A percentile compares a stretch with the other conserved stretches of the same genome.
Evolutionary conservation across 2,888 invertebrate species (phyloP).

Genomic region (Nomada fabriciana): DNA sequence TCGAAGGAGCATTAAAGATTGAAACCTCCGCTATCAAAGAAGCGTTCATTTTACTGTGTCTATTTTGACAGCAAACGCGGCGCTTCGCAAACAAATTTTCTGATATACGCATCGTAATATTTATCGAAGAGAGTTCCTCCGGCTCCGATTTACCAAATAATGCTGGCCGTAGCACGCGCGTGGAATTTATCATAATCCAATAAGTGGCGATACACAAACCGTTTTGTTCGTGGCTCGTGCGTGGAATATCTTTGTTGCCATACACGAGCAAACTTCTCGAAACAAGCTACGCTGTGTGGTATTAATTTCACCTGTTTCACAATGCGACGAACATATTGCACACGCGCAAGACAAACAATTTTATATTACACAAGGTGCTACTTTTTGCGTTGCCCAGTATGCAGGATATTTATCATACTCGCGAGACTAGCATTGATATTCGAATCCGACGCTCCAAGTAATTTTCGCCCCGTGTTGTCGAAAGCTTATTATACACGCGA

Average conservation of each 20-base stretch:
- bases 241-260: no score
- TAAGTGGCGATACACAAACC: background rate
- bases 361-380: no score
- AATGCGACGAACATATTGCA: no score
- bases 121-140: constrained; percentile 16
- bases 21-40: constrained; percentile 10
- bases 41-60: constrained; percentile 20
- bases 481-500: constrained; percentile 6
- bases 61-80: background rate
- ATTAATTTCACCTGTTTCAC: no score
- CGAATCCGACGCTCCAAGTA: constrained; percentile 12
- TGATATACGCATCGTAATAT: background rate
- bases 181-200: constrained; percentile 11
- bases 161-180: background rate
- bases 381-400: background rate
- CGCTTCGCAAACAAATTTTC: constrained; percentile 18
- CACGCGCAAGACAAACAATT: no score
- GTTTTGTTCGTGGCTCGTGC: background rate
- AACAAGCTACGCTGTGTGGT: no score
- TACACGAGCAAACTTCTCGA: no score
- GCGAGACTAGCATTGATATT: background rate
- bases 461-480: constrained; percentile 11
- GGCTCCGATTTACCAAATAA: background rate
- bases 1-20: no score
- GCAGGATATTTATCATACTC: constrained; percentile 1